A percentile compares a stretch with the other conserved stretches of the same genome.
Evolutionary conservation across 2,797 vertebrate species (phyloP).

Genomic region (Melanotaenia trifasciata): DNA sequence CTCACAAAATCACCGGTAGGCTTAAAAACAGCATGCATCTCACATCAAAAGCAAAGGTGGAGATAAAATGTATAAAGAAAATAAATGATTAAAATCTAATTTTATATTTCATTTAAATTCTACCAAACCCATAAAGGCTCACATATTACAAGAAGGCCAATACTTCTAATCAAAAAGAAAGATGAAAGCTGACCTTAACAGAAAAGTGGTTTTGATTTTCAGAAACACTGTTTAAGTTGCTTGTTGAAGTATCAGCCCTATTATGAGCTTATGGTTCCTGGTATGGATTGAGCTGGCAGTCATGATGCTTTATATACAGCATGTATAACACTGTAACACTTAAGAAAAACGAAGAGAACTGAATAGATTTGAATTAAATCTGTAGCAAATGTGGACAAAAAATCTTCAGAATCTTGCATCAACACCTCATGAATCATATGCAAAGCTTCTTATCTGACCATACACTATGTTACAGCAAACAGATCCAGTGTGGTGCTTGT

Average conservation of each 20-base stretch:
- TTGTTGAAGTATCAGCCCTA: slow-evolving; percentile 30
- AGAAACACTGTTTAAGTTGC: slow-evolving; percentile 33
- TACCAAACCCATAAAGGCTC: slow-evolving; percentile 1
- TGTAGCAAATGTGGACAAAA: slow-evolving; percentile 30
- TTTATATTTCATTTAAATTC: background rate
- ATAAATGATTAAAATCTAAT: background rate
- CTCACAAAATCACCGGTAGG: background rate
- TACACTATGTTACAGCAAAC: slow-evolving; percentile 59
- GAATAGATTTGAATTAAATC: slow-evolving; percentile 18
- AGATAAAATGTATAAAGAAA: background rate
- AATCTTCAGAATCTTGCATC: slow-evolving; percentile 37
- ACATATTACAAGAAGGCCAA: slow-evolving; percentile 12
- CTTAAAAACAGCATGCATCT: background rate
- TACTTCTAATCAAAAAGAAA: slow-evolving; percentile 1
- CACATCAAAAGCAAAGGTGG: background rate
- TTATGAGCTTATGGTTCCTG: slow-evolving; percentile 41
- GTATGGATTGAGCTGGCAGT: slow-evolving; percentile 26
- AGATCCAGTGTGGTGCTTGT: slow-evolving; percentile 68
- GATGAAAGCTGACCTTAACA: slow-evolving; percentile 50
- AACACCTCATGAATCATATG: slow-evolving; percentile 50
- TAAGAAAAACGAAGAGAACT: background rate
- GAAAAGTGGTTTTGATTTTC: slow-evolving; percentile 43
- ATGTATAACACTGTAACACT: slow-evolving; percentile 10
- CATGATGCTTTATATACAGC: slow-evolving; percentile 7
- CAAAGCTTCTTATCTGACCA: slow-evolving; percentile 66